These are phyloP conservation scores for Neuroterus valhalla DNA, from an alignment of 1,140 invertebrate genomes.

Conservation along the genomic window DNA sequence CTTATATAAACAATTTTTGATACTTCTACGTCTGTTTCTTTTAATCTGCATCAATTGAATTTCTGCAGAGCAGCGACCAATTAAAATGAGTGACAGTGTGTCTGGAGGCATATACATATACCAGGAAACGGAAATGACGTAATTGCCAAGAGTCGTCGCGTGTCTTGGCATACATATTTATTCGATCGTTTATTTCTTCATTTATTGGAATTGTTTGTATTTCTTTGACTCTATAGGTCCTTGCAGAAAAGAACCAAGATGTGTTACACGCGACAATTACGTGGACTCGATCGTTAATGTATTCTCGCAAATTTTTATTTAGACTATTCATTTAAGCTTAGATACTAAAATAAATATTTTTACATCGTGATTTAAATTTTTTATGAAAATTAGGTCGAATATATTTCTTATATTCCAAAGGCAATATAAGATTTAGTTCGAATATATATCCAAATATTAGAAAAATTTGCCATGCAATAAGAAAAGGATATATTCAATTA, in stretches of 20 bases:
- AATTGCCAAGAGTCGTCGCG: slow-evolving; percentile 43
- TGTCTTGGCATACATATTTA: slow-evolving; percentile 54
- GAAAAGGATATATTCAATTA: too few relatives aligned
- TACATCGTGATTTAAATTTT: too few relatives aligned
- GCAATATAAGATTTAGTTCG: too few relatives aligned
- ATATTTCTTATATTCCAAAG: too few relatives aligned
- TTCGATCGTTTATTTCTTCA: slow-evolving; percentile 55
- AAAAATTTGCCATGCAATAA: too few relatives aligned
- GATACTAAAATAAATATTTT: too few relatives aligned
- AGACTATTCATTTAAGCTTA: too few relatives aligned
- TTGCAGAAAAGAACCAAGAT: neutral
- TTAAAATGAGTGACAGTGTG: slow-evolving; percentile 57
- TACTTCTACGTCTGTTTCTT: neutral
- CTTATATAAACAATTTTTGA: slow-evolving; percentile 1
- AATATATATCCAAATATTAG: too few relatives aligned
- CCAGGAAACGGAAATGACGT: slow-evolving; percentile 60
- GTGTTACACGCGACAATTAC: neutral
- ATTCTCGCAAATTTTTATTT: too few relatives aligned
- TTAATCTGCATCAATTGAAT: slow-evolving; percentile 4
- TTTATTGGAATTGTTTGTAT: slow-evolving; percentile 58
- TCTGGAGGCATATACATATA: slow-evolving; percentile 48
- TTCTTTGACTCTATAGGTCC: slow-evolving; percentile 28
- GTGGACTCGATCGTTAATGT: too few relatives aligned
- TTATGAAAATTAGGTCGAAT: too few relatives aligned
- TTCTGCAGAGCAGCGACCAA: slow-evolving; percentile 40